phyloP scores from a whole-genome alignment of 2,113 vertebrate genomes.

The Peromyscus maniculatus region DNA sequence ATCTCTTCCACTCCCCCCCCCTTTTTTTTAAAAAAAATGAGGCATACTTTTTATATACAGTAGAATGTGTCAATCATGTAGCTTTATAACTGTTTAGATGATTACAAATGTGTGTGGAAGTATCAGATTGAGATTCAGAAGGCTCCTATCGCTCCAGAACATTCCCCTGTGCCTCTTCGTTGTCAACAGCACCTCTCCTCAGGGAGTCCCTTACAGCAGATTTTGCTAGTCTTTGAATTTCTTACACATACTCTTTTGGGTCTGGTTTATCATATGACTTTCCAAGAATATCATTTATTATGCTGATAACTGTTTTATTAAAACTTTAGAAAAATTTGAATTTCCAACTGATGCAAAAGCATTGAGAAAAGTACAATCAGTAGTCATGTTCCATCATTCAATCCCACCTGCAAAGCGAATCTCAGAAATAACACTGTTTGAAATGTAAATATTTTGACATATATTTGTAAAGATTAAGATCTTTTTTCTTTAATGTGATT shows the following conservation, averaged over 20 bases:
- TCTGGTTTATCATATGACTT: background rate
- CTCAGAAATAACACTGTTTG: background rate
- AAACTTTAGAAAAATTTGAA: background rate
- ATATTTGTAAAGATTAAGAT: background rate
- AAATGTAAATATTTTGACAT: constrained; percentile 40
- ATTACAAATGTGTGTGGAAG: background rate
- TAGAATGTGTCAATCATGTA: background rate
- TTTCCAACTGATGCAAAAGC: background rate
- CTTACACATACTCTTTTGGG: background rate
- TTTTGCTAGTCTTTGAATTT: background rate
- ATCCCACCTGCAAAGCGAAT: background rate
- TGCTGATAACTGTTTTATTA: background rate
- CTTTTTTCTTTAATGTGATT: background rate
- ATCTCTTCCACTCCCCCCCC: background rate
- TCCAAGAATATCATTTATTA: background rate
- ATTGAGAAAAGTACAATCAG: background rate
- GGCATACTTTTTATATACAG: background rate
- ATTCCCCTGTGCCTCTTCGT: background rate
- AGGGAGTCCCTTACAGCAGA: background rate
- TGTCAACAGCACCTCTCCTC: background rate
- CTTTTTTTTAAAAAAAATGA: background rate
- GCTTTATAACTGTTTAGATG: background rate
- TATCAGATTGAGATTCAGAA: background rate
- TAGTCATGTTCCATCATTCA: background rate
- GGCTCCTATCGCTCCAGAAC: background rate